phyloP scores from a whole-genome alignment of 2,113 vertebrate genomes.

The Cottus gobio region DNA sequence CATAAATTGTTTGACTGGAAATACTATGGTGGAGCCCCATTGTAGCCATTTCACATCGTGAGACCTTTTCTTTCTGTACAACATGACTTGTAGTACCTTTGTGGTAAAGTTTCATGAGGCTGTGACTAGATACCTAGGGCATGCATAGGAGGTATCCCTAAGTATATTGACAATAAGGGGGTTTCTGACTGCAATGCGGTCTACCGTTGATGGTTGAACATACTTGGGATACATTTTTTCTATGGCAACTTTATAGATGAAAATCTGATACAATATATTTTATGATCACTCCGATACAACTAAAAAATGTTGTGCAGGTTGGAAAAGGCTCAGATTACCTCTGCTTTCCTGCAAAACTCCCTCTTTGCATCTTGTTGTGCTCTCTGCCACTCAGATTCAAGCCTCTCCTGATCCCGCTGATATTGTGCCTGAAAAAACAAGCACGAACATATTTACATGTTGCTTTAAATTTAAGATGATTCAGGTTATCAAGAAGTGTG shows the following conservation, averaged over 20 bases:
- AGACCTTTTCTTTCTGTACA: background rate
- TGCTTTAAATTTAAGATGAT: background rate
- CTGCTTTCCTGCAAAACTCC: constrained; percentile 68
- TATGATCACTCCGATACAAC: background rate
- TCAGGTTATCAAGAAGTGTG: background rate
- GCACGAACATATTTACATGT: background rate
- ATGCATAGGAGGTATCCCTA: background rate
- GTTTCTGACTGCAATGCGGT: background rate
- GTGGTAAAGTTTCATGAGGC: too few relatives aligned
- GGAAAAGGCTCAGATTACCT: constrained; percentile 41
- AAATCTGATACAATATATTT: background rate
- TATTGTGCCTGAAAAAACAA: constrained; percentile 88
- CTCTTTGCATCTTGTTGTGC: constrained; percentile 87
- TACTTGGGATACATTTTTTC: background rate
- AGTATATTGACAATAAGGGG: background rate
- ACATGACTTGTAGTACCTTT: background rate
- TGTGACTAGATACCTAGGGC: background rate
- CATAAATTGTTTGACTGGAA: background rate
- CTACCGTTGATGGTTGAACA: background rate
- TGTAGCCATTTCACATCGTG: background rate
- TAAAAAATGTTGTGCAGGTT: background rate
- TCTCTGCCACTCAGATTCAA: constrained; percentile 90
- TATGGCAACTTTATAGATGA: background rate
- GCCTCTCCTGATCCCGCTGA: constrained; percentile 90
- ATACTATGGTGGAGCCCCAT: background rate